phyloP scores from a whole-genome alignment of 2,113 vertebrate genomes.

The Mobula birostris region DNA sequence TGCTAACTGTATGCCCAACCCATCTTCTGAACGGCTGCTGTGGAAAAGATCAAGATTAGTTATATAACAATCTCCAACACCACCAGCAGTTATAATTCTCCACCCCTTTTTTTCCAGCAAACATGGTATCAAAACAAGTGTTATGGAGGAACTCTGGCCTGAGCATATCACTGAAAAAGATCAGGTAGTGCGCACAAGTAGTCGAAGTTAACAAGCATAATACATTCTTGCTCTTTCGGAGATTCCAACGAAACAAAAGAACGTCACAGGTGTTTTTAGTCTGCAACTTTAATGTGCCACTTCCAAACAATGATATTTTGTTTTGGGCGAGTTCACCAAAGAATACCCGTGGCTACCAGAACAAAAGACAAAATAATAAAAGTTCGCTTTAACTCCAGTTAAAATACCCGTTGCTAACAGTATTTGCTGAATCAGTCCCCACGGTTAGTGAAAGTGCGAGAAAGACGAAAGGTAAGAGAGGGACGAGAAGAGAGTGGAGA shows the following conservation, averaged over 20 bases:
- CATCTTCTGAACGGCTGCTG: not conserved
- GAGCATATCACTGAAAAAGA: not conserved
- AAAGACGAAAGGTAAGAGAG: too few species aligned
- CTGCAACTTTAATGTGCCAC: not conserved
- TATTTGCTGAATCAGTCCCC: not conserved
- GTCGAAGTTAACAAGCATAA: not conserved
- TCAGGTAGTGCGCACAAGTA: not conserved
- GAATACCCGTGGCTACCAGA: not conserved
- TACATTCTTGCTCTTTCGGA: not conserved
- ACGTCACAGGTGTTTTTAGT: not conserved
- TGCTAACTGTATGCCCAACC: slow-evolving; percentile 16
- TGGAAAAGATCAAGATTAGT: slow-evolving; percentile 34
- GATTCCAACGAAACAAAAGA: not conserved
- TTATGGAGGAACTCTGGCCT: slow-evolving; percentile 8
- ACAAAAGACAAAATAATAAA: not conserved
- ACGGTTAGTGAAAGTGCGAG: not conserved
- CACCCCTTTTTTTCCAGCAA: not conserved
- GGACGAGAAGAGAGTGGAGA: too few species aligned
- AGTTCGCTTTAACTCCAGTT: not conserved
- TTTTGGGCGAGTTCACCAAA: too few species aligned
- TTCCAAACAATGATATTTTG: not conserved
- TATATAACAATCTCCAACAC: not conserved
- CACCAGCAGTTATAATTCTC: not conserved
- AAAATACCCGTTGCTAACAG: not conserved
- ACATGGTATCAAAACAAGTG: slow-evolving; percentile 19